Evolutionary conservation across 2,113 vertebrate genomes (phyloP), one percentile per base, ranked within the genome.

Genomic region (Zapus hudsonius): DNA sequence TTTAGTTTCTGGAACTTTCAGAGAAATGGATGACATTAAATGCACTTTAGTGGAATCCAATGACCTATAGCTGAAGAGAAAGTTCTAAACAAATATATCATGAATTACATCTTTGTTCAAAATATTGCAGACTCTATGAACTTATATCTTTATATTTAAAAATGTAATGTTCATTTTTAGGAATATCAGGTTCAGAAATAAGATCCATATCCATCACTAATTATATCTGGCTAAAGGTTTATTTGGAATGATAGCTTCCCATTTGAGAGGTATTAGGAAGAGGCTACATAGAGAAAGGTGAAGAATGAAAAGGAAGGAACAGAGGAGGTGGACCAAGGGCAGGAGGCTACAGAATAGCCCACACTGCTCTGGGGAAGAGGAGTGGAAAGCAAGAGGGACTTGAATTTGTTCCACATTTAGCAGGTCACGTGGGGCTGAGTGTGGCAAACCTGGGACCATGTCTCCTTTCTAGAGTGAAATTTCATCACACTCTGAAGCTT

Each of bases 401-500:
- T 11, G 72, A 61, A 79, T 69, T 64, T 90, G 55, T 66, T 95
- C 87, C 42, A 55, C 59, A 86, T 57, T 92, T 91, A 92, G 63
- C 57, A 57, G 36, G 85, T 87, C 81, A 63, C 64, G 67, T 95
- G 94, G 92, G 87, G 94, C 94, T 95, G 95, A 87, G 92, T 87
- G 40, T 94, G 84, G 90, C 73, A 93, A 91, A 94, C 89, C 81
- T 91, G 94, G 66, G 95, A 91, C 61, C 89, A 74, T 78, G 80
- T 95, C 87, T 94, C 87, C 87, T 90, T 74, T 95, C 91, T 66
- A 38, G 67, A 84, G 91, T 92, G 84, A 93, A 95, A 91, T 82
- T 42, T 78, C 90, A 96, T 96, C 95, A 95, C 96, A 95, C 93
- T 87, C 87, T 81, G 57, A 94, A 74, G 57, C 42, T 96, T 78